Base-by-base conservation (phyloP, 2,888 invertebrate genomes). In the Thalpophila matura region DNA sequence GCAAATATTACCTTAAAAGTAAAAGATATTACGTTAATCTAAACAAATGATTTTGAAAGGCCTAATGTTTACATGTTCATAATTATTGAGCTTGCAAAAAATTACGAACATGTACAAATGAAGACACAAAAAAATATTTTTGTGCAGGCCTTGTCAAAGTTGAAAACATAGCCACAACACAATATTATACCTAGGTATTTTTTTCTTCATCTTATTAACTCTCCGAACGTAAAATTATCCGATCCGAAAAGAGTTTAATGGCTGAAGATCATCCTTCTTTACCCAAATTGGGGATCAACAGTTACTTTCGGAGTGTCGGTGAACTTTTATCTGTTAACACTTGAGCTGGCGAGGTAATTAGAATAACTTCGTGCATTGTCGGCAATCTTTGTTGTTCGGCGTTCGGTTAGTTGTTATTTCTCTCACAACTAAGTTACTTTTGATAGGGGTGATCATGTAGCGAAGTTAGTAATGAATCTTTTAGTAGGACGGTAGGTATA, bases 311-410 rank as follows among this genome's bases (percentile, higher is more conserved):
- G 55, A 63, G 38, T 62, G 38, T 29, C 18, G 9, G 12, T 3
- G 1, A 26, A 69, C 55, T 67, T 69, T 69, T 69, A 56, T 51
- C 56, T 47, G 31, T 62, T 68, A 46, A 51, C 67, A 51, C 50
- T 69, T 33, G 63, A 43, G 20, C 26, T 50, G 40, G 33, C 51
- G 57, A 51, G 63, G 56, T 63, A 56, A 68, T 68, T 70, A 69
- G 18, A 42, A 31, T 42, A 70, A 63, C 40, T 63, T 70, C 31
- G 46, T 22, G 24, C 31, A 16, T 47, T 40, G 27, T 55, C 33
- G 40, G 67, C 38, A 31, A 49, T 63, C 37, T 70, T 51, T 46
- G 45, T 29, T 16, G 27, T 38, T 5, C 20, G 7, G 24, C 56
- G 16, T 51, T 42, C 33, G 29, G 31, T 46, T 1, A 14, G 40